These are phyloP conservation scores for Chunga burmeisteri DNA, from an alignment of 2,113 vertebrate species.

Conservation along the genomic window DNA sequence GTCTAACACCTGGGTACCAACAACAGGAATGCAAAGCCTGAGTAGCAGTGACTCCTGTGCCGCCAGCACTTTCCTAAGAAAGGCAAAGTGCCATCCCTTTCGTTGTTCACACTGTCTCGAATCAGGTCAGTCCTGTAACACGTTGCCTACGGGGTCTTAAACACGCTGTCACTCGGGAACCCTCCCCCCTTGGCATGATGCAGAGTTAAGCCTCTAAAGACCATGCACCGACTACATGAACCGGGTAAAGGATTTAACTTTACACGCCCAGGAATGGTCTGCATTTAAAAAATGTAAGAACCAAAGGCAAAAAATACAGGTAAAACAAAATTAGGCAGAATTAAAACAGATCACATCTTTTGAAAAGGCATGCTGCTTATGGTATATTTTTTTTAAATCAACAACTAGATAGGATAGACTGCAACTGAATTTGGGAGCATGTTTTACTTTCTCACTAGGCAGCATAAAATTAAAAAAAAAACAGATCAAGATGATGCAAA, in stretches of 20 bases:
- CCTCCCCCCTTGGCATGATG: background rate
- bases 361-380: background rate
- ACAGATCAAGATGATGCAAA: background rate
- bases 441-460: background rate
- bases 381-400: background rate
- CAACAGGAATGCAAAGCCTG: background rate
- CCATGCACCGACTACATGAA: background rate
- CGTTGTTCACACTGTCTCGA: background rate
- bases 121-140: background rate
- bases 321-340: background rate
- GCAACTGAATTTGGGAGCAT: background rate
- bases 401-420: background rate
- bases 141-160: background rate
- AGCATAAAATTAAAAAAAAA: background rate
- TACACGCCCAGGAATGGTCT: background rate
- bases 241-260: background rate
- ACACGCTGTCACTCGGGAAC: fast-evolving
- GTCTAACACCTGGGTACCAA: background rate
- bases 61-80: background rate
- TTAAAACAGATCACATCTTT: background rate
- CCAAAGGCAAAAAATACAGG: background rate
- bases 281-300: background rate
- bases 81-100: background rate
- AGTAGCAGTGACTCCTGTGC: background rate
- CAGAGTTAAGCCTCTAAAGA: background rate